phyloP scores from a whole-genome alignment of 2,888 invertebrate genomes.

The Podabrus alpinus region DNA sequence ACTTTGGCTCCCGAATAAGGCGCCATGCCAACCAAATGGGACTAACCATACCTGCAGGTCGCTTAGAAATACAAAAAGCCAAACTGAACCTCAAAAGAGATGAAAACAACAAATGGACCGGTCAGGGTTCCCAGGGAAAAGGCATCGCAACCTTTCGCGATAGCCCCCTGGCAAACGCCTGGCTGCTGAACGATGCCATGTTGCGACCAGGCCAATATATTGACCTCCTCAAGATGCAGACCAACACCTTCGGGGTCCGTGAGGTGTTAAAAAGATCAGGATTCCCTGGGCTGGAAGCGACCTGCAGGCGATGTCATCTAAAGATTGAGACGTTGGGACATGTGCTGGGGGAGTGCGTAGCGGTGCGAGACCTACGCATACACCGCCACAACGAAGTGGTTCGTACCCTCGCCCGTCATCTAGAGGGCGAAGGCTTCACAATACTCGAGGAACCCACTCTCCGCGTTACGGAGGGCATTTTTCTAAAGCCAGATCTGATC shows the following conservation, averaged over 20 bases:
- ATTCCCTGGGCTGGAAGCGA: no score
- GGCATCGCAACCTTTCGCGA: background rate
- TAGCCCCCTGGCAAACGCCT: background rate
- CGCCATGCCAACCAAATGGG: background rate
- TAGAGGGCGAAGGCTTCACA: no score
- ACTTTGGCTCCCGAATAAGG: background rate
- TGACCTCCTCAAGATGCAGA: background rate
- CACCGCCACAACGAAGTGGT: no score
- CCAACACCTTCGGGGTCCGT: background rate
- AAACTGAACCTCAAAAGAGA: background rate
- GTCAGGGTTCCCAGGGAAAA: background rate
- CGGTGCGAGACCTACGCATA: no score
- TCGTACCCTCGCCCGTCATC: no score
- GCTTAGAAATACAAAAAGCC: background rate
- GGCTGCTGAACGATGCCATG: background rate
- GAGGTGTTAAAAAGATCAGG: no score
- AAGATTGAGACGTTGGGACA: no score
- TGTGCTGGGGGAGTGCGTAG: no score
- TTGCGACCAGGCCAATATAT: background rate
- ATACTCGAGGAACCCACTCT: no score
- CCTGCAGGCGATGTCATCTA: no score
- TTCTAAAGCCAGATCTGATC: no score
- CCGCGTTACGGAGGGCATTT: no score
- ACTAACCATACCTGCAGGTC: background rate
- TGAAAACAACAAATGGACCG: background rate